Evolutionary conservation across 2,888 invertebrate species (phyloP).

Genomic region (Itoplectis maculator): DNA sequence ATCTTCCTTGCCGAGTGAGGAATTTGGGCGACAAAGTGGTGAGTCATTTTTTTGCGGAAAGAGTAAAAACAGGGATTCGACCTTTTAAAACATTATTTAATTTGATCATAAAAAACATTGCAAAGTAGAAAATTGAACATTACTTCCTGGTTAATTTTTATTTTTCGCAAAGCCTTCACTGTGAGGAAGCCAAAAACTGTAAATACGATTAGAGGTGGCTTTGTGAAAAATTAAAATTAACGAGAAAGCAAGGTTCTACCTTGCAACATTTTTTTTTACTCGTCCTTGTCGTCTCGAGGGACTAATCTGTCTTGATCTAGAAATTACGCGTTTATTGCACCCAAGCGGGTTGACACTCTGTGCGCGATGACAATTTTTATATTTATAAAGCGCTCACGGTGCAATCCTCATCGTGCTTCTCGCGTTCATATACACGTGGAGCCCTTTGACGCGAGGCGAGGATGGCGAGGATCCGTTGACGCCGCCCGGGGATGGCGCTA

Average conservation of each 20-base stretch:
- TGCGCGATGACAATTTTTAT: constrained; percentile 7
- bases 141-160: too few species aligned
- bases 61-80: too few species aligned
- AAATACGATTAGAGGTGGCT: too few species aligned
- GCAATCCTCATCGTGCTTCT: constrained; percentile 25
- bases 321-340: constrained; percentile 17
- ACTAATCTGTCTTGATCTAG: constrained; percentile 42
- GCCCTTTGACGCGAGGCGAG: background rate
- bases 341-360: constrained; percentile 11
- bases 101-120: too few species aligned
- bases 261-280: constrained; percentile 1
- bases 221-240: too few species aligned
- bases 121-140: too few species aligned
- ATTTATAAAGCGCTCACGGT: constrained; percentile 30
- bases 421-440: constrained; percentile 14
- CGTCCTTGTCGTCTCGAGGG: constrained; percentile 18
- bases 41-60: constrained; percentile 68
- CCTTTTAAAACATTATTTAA: too few species aligned
- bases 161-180: too few species aligned
- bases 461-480: constrained; percentile 3
- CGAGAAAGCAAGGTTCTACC: too few species aligned
- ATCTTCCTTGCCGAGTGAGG: constrained; percentile 81
- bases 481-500: constrained; percentile 23
- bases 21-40: constrained; percentile 83
- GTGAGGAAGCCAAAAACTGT: too few species aligned